Conservation (phyloP, 1,140 invertebrate species). For the Bombus soroeensis region DNA sequence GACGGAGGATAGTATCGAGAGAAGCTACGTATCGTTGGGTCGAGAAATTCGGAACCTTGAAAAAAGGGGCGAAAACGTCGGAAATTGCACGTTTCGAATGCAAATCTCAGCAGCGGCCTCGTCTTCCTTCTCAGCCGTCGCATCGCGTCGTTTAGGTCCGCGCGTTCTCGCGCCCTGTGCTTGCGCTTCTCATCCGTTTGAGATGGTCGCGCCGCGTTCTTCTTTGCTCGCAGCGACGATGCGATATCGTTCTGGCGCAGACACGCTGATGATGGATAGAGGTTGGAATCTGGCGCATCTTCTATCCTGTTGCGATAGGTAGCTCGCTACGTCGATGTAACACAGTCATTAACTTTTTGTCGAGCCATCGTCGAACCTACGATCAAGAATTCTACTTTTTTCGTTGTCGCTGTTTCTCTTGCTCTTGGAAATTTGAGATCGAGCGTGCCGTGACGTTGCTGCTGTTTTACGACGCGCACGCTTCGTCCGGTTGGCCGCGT, state of each 20-base stretch:
- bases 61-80: conserved; percentile 68
- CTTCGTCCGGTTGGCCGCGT: too few species aligned
- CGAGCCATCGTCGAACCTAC: background rate
- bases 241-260: too few species aligned
- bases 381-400: background rate
- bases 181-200: too few species aligned
- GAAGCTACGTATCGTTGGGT: conserved; percentile 45
- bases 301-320: too few species aligned
- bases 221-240: too few species aligned
- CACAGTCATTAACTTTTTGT: conserved; percentile 46
- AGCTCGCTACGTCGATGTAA: background rate
- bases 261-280: too few species aligned
- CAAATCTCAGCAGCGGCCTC: conserved; percentile 70
- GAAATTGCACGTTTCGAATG: conserved; percentile 79
- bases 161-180: too few species aligned
- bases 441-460: too few species aligned
- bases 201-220: too few species aligned
- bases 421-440: background rate
- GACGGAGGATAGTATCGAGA: conserved; percentile 42
- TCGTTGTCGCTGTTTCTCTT: background rate
- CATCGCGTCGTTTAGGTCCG: too few species aligned
- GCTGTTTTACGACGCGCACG: background rate
- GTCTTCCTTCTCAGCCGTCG: conserved; percentile 13
- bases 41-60: conserved; percentile 63
- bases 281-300: too few species aligned